Base-by-base conservation (phyloP, 2,797 vertebrate species). In the Eulemur albifrons region DNA sequence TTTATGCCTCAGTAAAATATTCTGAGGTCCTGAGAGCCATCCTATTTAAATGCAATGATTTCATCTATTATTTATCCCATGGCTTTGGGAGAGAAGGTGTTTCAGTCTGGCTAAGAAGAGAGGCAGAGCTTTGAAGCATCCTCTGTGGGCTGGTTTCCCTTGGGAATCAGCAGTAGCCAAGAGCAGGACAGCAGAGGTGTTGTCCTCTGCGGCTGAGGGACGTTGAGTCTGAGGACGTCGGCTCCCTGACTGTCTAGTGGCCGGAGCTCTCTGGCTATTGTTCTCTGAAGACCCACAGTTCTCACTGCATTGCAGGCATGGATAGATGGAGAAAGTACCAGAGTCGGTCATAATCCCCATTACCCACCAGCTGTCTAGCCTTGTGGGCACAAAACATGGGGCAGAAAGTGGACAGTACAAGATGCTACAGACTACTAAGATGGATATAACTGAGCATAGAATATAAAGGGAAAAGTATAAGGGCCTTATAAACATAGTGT, bases 51-150 rank as follows among this genome's bases (percentile, higher is more conserved):
- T 90, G 88, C 79, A 84, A 57, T 72, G 72, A 92, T 81, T 89
- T 96, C 81, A 97, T 97, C 70, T 94, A 96, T 98, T 97, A 98
- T 98, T 96, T 93, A 96, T 96, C 61, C 48, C 35, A 3, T 4
- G 21, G 48, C 77, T 95, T 84, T 69, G 40, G 85, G 90, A 95
- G 43, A 93, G 17, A 32, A 85, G 84, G 85, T 48, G 17, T 87
- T 92, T 88, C 79, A 20, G 32, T 32, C 20, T 50, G 27, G 59
- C 59, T 73, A 63, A 67, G 67, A 84, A 92, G 88, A 95, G 48
- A 90, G 50, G 43, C 86, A 86, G n/a, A 30, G 57, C 95, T 97
- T 95, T 96, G 94, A 97, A 95, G 95, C 50, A 12, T 45, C 43
- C n/a, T 70, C 89, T 77, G 65, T 48, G 35, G 84, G 67, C 48